Percentiles rank a stretch among this genome's conserved stretches.
These are phyloP conservation scores for Hylaeus anthracinus DNA, from an alignment of 1,140 invertebrate species.

Conservation along the genomic window DNA sequence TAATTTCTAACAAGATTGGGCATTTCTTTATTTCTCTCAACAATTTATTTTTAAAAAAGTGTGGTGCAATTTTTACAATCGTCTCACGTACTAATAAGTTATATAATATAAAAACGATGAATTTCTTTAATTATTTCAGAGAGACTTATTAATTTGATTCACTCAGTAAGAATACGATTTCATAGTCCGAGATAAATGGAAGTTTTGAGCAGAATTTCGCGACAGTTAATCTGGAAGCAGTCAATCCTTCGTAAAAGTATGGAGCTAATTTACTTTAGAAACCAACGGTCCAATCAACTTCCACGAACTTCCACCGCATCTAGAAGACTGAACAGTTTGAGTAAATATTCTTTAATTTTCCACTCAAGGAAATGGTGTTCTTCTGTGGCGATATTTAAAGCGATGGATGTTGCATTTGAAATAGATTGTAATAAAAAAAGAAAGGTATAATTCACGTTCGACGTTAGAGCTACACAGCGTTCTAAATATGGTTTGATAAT, in stretches of 20 bases:
- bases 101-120: no score
- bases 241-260: slow-evolving; percentile 35
- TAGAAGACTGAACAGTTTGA: background rate
- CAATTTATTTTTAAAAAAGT: background rate
- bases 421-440: no score
- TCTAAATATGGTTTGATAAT: no score
- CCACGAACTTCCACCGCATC: slow-evolving; percentile 4
- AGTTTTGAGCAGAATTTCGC: slow-evolving; percentile 15
- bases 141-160: background rate
- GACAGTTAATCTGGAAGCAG: slow-evolving; percentile 37
- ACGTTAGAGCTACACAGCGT: no score
- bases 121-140: no score
- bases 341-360: slow-evolving; percentile 34
- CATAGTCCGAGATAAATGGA: slow-evolving; percentile 6
- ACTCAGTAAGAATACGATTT: background rate
- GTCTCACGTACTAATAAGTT: no score
- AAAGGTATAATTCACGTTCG: no score
- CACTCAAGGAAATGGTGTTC: background rate
- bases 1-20: background rate
- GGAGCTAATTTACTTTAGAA: slow-evolving; percentile 30
- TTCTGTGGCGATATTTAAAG: background rate
- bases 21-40: background rate
- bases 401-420: no score
- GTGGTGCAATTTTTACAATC: no score
- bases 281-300: slow-evolving; percentile 29